Evolutionary conservation across 2,113 vertebrate species (phyloP), one percentile per base, ranked within the genome.

Genomic region (Clarias macrocephalus): DNA sequence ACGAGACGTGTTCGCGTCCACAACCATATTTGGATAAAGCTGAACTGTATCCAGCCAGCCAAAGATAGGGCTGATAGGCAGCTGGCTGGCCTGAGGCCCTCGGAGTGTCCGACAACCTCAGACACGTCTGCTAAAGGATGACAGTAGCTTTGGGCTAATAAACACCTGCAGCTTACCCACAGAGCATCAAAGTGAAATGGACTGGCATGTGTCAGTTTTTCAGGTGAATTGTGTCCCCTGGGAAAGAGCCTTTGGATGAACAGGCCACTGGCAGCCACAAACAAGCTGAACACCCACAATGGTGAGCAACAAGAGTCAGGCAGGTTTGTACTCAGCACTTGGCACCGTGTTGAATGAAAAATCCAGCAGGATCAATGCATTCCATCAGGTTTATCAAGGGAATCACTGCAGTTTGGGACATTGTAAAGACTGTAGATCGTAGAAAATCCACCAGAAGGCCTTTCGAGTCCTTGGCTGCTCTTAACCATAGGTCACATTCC

Each of bases 51-150:
- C 66, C 37, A 28, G 5, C 48, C 56, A 60, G 33, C 57, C 73
- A 83, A 83, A 88, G 70, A 68, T 83, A 57, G 84, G 84, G 21
- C 37, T 63, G 30, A 42, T 8, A 48, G 59, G 70, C 63, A 82
- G 63, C 85, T 63, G 79, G 60, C 82, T 82, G 60, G 86, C 91
- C 91, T n/a, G 62, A 88, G 89, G 92, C 81, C 80, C 89, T 70
- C 70, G 65, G 80, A 85, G 82, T 91, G 89, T 60, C 92, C 88
- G 88, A 88, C 89, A 91, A 90, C 90, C 15, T 84, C n/a, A 91
- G 90, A 54, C 59, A 81, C 6, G 84, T 87, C 80, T 85, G 90
- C 86, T 90, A 16, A 86, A 79, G 65, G 65, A 91, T 48, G 80
- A 79, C 88, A 86, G 90, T 85, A 91, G 87, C 88, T 90, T 91